Conservation (phyloP, 2,888 invertebrate genomes). For the Brenthis hecate region DNA sequence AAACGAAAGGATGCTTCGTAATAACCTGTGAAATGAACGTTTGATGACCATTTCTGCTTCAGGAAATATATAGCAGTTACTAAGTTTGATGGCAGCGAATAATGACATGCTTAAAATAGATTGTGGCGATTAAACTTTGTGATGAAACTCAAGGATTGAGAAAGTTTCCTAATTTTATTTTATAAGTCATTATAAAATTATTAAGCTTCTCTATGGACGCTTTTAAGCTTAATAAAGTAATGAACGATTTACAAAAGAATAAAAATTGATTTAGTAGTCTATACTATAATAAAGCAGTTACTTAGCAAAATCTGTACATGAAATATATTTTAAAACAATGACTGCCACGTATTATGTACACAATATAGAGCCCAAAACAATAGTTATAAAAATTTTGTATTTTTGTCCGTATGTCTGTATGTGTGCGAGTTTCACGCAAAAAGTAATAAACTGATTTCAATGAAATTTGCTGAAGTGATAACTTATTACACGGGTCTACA, state of each 20-base stretch:
- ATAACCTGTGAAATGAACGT: conserved; percentile 73
- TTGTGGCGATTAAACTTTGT: conserved; percentile 48
- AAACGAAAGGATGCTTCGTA: conserved; percentile 63
- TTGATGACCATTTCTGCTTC: conserved; percentile 63
- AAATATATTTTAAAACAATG: no score
- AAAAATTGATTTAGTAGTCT: background rate
- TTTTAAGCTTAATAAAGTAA: conserved; percentile 5
- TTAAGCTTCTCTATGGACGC: background rate
- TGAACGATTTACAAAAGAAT: background rate
- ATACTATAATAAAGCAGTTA: no score
- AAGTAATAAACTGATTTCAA: no score
- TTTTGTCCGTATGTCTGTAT: no score
- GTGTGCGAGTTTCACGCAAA: no score
- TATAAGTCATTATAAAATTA: conserved; percentile 20
- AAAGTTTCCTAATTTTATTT: conserved; percentile 25
- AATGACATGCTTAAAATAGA: conserved; percentile 50
- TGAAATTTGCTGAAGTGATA: no score
- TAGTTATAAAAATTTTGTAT: no score
- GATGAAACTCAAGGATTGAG: conserved; percentile 28
- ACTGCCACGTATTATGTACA: no score
- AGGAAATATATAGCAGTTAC: conserved; percentile 47
- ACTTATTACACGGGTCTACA: no score
- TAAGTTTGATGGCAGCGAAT: conserved; percentile 44
- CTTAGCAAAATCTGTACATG: no score
- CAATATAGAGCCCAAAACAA: no score